Percentiles rank a stretch among this genome's conserved stretches.
phyloP scores from a whole-genome alignment of 2,113 vertebrate genomes.

The Macrotus californicus region DNA sequence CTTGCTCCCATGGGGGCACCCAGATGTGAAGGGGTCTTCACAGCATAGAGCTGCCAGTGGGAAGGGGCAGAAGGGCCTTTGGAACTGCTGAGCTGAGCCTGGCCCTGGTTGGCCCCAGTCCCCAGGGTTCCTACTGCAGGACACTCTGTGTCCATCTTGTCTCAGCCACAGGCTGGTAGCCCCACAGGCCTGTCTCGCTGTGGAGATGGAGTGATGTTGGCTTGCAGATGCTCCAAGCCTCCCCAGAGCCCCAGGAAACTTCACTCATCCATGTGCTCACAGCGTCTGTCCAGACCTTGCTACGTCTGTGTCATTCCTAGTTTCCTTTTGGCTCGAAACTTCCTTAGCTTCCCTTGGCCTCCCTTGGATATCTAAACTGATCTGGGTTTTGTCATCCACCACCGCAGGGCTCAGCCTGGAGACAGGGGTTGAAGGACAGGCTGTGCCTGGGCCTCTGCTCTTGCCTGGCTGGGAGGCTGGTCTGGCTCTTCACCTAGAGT shows the following conservation, averaged over 20 bases:
- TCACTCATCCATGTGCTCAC: neutral
- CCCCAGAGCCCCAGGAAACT: neutral
- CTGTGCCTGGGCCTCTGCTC: neutral
- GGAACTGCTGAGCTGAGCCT: neutral
- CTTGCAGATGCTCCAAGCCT: neutral
- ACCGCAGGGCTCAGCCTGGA: neutral
- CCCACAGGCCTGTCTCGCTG: neutral
- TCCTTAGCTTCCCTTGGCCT: neutral
- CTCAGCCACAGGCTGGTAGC: neutral
- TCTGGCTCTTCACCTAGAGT: neutral
- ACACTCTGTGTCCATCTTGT: neutral
- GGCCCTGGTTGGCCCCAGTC: neutral
- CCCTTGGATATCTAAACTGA: neutral
- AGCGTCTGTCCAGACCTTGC: neutral
- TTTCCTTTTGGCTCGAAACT: neutral
- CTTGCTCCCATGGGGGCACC: neutral
- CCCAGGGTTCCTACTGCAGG: neutral
- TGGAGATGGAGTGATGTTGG: neutral
- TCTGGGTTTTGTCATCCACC: neutral
- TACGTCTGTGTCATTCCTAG: neutral
- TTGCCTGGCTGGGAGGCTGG: neutral
- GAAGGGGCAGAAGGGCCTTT: neutral
- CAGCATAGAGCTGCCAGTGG: neutral
- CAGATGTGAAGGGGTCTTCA: neutral
- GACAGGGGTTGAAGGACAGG: neutral